Evolutionary conservation across 2,888 invertebrate genomes (phyloP).

Genomic region (Liodrosophila aerea): DNA sequence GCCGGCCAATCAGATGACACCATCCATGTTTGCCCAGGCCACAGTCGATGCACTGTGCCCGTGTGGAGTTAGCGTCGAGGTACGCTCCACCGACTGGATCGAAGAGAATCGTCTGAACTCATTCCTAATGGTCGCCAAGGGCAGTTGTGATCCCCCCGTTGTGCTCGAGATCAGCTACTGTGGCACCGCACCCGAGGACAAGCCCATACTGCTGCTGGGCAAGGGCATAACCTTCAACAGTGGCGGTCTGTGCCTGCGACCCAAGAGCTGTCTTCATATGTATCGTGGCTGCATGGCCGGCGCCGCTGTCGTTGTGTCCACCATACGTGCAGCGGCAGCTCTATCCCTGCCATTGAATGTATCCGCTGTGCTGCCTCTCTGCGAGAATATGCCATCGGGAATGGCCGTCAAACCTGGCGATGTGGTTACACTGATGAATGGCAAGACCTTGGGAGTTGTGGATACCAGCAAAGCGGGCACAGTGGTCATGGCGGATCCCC

Average conservation of each 20-base stretch:
- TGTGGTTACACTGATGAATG: slow-evolving; percentile 83
- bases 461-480: slow-evolving; percentile 89
- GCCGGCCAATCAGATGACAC: slow-evolving; percentile 90
- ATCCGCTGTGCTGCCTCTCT: slow-evolving; percentile 81
- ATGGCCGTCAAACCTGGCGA: slow-evolving; percentile 84
- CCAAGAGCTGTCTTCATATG: slow-evolving; percentile 65
- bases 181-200: slow-evolving; percentile 82
- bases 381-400: slow-evolving; percentile 84
- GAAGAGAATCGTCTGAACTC: slow-evolving; percentile 84
- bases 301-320: slow-evolving; percentile 84
- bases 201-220: slow-evolving; percentile 84
- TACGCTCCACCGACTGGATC: slow-evolving; percentile 84
- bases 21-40: slow-evolving; percentile 87
- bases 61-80: slow-evolving; percentile 83
- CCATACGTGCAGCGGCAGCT: slow-evolving; percentile 84
- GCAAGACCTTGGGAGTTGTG: slow-evolving; percentile 83
- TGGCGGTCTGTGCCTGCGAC: slow-evolving; percentile 79
- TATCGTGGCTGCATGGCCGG: slow-evolving; percentile 86
- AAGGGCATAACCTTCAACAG: slow-evolving; percentile 85
- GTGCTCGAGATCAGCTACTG: slow-evolving; percentile 85
- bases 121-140: slow-evolving; percentile 82
- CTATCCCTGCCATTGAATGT: slow-evolving; percentile 84
- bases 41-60: slow-evolving; percentile 86
- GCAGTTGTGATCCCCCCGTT: slow-evolving; percentile 84
- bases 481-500: slow-evolving; percentile 90